Evolutionary conservation across 1,140 invertebrate species (phyloP).

Genomic region (Antheraea mylitta): DNA sequence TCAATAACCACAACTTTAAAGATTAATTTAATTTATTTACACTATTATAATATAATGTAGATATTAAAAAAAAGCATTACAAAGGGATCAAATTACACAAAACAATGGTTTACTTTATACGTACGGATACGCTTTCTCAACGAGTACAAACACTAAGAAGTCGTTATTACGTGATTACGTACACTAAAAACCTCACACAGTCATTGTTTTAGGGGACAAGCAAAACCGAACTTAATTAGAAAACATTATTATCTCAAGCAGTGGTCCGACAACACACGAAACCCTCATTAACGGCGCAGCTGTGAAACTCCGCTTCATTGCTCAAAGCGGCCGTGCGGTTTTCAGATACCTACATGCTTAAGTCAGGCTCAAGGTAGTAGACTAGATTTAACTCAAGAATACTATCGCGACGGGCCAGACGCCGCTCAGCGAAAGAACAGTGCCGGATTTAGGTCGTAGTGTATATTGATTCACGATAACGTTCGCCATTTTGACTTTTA

Average conservation of each 20-base stretch:
- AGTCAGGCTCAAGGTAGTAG: slow-evolving; percentile 22
- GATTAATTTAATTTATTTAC: too few relatives aligned
- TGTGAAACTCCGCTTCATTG: slow-evolving; percentile 16
- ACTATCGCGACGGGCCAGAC: slow-evolving; percentile 24
- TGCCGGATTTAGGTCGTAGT: neutral
- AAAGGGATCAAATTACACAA: too few relatives aligned
- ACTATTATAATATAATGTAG: too few relatives aligned
- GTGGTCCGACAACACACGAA: slow-evolving; percentile 2
- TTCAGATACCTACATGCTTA: slow-evolving; percentile 27
- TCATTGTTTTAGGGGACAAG: neutral
- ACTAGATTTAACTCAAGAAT: slow-evolving; percentile 34
- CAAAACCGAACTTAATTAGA: slow-evolving; percentile 9
- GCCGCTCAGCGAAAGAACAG: neutral
- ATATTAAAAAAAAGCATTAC: too few relatives aligned
- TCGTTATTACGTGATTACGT: neutral
- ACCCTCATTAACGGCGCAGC: slow-evolving; percentile 10
- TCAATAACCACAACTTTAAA: too few relatives aligned
- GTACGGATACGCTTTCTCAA: too few relatives aligned
- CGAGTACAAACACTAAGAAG: neutral
- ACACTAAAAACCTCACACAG: neutral
- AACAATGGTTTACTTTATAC: too few relatives aligned
- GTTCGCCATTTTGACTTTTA: too few relatives aligned
- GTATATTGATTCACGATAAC: neutral
- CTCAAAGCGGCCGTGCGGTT: slow-evolving; percentile 20
- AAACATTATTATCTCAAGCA: slow-evolving; percentile 11